A percentile compares a stretch with the other conserved stretches of the same genome.
These are phyloP conservation scores for Bubo bubo DNA, from an alignment of 2,113 vertebrate genomes.

Conservation along the genomic window DNA sequence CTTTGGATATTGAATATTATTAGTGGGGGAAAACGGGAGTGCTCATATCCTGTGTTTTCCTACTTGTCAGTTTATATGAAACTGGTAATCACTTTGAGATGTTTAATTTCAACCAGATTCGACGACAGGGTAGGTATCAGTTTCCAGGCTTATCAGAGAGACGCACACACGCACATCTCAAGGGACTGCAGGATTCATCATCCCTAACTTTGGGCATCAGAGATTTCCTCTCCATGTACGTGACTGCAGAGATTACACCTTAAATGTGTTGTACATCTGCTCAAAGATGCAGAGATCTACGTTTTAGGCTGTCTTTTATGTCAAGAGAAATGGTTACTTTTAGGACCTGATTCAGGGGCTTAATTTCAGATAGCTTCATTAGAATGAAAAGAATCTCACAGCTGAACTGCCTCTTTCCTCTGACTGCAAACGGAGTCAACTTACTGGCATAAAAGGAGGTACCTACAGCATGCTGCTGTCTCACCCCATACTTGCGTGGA, in stretches of 20 bases:
- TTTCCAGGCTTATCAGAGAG: not conserved
- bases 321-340: rapidly evolving
- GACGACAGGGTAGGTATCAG: not conserved
- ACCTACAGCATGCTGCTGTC: not conserved
- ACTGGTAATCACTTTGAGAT: not conserved
- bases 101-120: not conserved
- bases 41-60: not conserved
- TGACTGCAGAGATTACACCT: not conserved
- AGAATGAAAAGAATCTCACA: not conserved
- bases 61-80: not conserved
- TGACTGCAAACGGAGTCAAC: rapidly evolving
- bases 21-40: not conserved
- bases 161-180: rapidly evolving
- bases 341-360: not conserved
- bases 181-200: not conserved
- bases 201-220: not conserved
- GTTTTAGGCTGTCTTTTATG: not conserved
- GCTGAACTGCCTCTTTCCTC: not conserved
- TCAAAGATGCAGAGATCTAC: not conserved
- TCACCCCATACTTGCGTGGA: rapidly evolving
- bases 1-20: not conserved
- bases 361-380: not conserved
- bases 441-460: not conserved
- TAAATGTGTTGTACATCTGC: not conserved
- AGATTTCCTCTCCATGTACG: not conserved